These are phyloP conservation scores for Diprion similis DNA, from an alignment of 1,140 invertebrate species.

Conservation along the genomic window DNA sequence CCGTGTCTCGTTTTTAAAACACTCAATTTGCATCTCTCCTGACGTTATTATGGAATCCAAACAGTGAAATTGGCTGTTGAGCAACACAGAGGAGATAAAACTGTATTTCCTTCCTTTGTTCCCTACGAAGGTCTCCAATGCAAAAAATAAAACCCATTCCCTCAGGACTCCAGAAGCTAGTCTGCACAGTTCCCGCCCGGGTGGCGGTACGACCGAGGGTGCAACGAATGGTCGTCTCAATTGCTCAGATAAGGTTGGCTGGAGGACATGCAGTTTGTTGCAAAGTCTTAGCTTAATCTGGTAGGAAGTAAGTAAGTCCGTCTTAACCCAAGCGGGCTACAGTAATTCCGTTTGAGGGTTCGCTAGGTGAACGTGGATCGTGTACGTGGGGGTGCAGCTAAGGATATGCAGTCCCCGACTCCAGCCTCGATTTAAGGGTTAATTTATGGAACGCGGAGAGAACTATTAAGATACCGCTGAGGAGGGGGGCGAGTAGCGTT, in stretches of 20 bases:
- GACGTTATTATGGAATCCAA: no score
- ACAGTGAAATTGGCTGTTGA: no score
- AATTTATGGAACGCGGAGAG: not conserved
- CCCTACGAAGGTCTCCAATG: no score
- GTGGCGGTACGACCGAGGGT: not conserved
- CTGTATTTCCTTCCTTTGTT: no score
- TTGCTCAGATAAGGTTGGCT: conserved; percentile 32
- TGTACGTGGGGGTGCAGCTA: not conserved
- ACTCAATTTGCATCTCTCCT: no score
- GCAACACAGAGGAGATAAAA: no score
- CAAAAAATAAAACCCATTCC: no score
- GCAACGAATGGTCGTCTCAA: conserved; percentile 22
- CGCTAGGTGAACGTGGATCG: not conserved
- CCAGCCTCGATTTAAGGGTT: not conserved
- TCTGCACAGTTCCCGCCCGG: not conserved
- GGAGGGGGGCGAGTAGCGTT: no score
- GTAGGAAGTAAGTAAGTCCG: conserved; percentile 26
- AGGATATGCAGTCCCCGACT: not conserved
- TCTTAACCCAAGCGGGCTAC: conserved; percentile 18
- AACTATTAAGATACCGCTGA: not conserved
- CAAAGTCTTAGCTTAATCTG: conserved; percentile 32
- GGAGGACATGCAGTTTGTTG: conserved; percentile 25
- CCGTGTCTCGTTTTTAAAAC: no score
- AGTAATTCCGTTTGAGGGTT: not conserved
- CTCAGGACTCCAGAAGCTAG: no score